Conservation (phyloP, 1,140 invertebrate species). For the Nixonia krombeini region DNA sequence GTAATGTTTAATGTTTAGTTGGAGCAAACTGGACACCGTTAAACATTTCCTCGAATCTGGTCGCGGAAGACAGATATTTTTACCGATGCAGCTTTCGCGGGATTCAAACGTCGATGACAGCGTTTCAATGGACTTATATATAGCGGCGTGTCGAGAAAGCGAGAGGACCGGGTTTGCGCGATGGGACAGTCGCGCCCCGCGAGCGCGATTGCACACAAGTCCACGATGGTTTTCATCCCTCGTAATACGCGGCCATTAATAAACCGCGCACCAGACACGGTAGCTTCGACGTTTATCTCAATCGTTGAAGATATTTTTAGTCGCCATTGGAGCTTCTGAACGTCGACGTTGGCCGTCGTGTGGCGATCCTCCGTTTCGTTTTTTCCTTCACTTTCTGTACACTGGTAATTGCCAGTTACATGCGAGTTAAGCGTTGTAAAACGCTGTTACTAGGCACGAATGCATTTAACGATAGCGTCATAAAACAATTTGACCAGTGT, state of each 20-base stretch:
- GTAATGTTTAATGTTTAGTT: no score
- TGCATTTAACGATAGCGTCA: no score
- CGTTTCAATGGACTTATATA: constrained; percentile 12
- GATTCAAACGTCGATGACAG: constrained; percentile 2
- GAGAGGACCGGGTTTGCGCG: neutral
- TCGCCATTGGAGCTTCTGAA: constrained; percentile 25
- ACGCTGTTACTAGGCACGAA: no score
- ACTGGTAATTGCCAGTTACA: no score
- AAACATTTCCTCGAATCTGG: no score
- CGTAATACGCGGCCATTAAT: constrained; percentile 56
- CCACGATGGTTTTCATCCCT: constrained; percentile 57
- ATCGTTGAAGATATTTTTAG: constrained; percentile 57
- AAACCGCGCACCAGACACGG: constrained; percentile 53
- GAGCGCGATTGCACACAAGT: constrained; percentile 12
- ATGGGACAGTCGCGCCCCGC: neutral
- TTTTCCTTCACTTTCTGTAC: no score
- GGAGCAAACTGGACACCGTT: no score
- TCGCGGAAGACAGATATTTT: constrained; percentile 16
- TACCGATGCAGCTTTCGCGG: constrained; percentile 20
- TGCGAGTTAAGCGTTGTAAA: no score
- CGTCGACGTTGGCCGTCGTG: constrained; percentile 29
- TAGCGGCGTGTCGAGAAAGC: constrained; percentile 25
- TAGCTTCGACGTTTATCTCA: constrained; percentile 52
- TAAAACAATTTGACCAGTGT: no score
- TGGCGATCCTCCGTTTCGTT: no score